Conservation (phyloP, 2,113 vertebrate genomes). For the Ailuropoda melanoleuca region DNA sequence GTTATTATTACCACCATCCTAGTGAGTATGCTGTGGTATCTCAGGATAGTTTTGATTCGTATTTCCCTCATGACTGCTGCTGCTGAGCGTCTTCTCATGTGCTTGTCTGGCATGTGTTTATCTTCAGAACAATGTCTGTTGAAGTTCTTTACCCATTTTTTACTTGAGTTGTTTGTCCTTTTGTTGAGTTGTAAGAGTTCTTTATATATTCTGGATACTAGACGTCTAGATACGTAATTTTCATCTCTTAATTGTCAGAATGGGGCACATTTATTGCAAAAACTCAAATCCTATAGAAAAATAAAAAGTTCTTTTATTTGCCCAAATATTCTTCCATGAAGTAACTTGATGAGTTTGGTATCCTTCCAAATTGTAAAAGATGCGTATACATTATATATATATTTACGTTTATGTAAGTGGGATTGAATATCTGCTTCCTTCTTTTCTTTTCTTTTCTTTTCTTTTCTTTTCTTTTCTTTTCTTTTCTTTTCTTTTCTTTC, state of each 20-base stretch:
- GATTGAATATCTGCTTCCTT: background rate
- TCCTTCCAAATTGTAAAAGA: background rate
- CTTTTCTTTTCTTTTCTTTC: too few relatives aligned
- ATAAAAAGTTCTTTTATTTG: background rate
- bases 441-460: too few relatives aligned
- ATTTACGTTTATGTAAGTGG: background rate
- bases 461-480: too few relatives aligned
- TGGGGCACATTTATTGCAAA: background rate
- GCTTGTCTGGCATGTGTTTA: background rate
- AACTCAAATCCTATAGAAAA: slow-evolving; percentile 29
- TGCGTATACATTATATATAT: background rate
- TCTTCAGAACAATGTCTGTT: background rate
- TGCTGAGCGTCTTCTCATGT: background rate
- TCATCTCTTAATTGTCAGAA: background rate
- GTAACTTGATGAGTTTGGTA: background rate
- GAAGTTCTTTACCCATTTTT: background rate
- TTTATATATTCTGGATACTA: slow-evolving; percentile 8
- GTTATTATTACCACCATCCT: background rate
- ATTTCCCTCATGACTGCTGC: background rate
- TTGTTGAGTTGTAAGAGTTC: background rate
- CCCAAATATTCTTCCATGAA: slow-evolving; percentile 6
- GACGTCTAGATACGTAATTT: background rate
- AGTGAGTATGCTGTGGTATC: background rate
- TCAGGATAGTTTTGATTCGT: background rate
- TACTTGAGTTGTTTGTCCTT: background rate